phyloP scores from a whole-genome alignment of 1,140 invertebrate genomes.

The Epicauta chinensis region DNA sequence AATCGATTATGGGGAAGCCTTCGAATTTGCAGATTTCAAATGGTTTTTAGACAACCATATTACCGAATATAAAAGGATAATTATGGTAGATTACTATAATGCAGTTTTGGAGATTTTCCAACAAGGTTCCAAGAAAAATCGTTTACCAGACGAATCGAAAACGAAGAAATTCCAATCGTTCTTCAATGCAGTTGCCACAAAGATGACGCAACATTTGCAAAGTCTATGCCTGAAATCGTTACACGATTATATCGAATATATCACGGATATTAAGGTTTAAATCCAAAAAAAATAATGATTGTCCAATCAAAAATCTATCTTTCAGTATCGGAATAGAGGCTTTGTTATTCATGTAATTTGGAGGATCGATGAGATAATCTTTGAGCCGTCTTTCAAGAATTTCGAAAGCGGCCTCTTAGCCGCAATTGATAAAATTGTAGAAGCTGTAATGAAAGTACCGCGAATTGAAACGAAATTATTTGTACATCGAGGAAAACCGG shows the following conservation, averaged over 20 bases:
- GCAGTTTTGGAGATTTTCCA: conserved; percentile 56
- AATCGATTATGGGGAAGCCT: conserved; percentile 48
- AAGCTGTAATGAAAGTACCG: conserved; percentile 61
- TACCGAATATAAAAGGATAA: conserved; percentile 46
- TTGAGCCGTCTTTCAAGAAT: conserved; percentile 73
- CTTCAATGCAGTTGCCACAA: conserved; percentile 76
- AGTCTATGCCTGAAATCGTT: conserved; percentile 71
- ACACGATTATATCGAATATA: conserved; percentile 68
- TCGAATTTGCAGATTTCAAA: conserved; percentile 56
- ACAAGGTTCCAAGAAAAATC: conserved; percentile 66
- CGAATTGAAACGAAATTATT: conserved; percentile 68
- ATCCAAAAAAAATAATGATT: conserved; percentile 5
- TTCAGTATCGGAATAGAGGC: conserved; percentile 61
- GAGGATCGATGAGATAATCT: conserved; percentile 61
- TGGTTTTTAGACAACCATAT: conserved; percentile 53
- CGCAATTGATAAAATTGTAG: conserved; percentile 65
- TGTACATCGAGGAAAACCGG: conserved; percentile 49
- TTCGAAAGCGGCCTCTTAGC: conserved; percentile 64
- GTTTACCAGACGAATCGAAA: conserved; percentile 63
- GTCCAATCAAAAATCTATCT: too few species aligned
- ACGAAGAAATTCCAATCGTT: conserved; percentile 63
- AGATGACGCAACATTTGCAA: conserved; percentile 84
- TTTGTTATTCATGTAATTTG: conserved; percentile 67
- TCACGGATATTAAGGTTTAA: conserved; percentile 66
- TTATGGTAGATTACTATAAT: conserved; percentile 56